Base-by-base conservation (phyloP, 2,888 invertebrate species). In the Ganaspis brasiliensis region DNA sequence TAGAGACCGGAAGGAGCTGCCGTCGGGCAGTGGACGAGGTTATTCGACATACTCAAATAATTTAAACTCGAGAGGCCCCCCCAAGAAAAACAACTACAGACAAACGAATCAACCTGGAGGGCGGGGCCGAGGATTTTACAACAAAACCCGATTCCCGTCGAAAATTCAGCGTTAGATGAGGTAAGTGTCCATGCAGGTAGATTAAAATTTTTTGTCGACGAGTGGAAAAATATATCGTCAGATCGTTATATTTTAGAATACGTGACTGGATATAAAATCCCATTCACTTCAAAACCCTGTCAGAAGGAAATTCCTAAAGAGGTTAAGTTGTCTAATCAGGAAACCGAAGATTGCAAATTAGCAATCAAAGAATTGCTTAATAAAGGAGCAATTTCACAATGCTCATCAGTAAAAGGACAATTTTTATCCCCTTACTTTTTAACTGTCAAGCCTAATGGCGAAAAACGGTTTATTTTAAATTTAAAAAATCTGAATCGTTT, bases 341-440 rank as follows among this genome's bases (percentile, higher is more conserved):
- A 16, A 9, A 8, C 16, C 5, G 19, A 8, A 1, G 16, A 16
- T 9, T 52, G 49, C 8, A 52, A 52, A n/a, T 16, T 26, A 24
- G 19, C 73, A 31, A 31, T 70, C 6, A 35, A 19, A 6, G 9
- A 70, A 12, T 35, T 67, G 10, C 45, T 76, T 12, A 0, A 52
- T n/a, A 76, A 67, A 70, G 73, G 73, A 4, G 76, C 67, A 52
- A 35, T 78, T 19, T 19, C 8, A 8, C 1, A n/a, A 19, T 78
- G 74, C 40, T 9, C 37, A 14, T 14, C 24, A 2, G 16, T 14
- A 1, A 12, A 21, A 10, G 56, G 57, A 9, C 78, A 72, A 55
- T 80, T 76, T 59, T 16, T 80, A 0, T 80, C 76, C 10, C 16
- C 57, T 5, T 71, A 70, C 26, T 80, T 78, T 21, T 49, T 80